Conservation (phyloP, 2,797 vertebrate species). For the Spinus olivaceus region DNA sequence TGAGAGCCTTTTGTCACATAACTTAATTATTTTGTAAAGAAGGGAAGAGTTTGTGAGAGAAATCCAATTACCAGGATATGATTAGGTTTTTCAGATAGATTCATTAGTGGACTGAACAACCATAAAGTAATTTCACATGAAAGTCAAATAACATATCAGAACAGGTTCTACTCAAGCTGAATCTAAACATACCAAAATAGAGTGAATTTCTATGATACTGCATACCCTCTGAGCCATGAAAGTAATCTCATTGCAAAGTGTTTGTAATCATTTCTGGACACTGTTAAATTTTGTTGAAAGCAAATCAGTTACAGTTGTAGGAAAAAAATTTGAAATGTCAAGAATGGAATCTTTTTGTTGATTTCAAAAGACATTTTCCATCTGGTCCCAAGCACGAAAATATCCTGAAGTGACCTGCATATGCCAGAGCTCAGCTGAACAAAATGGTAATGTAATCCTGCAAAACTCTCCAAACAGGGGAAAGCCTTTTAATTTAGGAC, state of each 20-base stretch:
- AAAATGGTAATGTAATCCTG: slow-evolving; percentile 9
- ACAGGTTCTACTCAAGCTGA: neutral
- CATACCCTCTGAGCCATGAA: slow-evolving; percentile 28
- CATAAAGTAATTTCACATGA: neutral
- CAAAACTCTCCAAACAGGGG: neutral
- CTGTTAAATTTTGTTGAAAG: slow-evolving; percentile 54
- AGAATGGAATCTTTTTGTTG: slow-evolving; percentile 46
- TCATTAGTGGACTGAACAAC: neutral
- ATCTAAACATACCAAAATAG: neutral
- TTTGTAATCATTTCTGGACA: slow-evolving; percentile 57
- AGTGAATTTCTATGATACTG: slow-evolving; percentile 37
- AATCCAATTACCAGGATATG: neutral
- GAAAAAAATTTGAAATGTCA: slow-evolving; percentile 55
- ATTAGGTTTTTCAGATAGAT: neutral
- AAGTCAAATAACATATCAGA: neutral
- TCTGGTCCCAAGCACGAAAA: slow-evolving; percentile 56
- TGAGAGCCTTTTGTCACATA: neutral
- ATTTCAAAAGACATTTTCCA: slow-evolving; percentile 61
- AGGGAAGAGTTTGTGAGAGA: neutral
- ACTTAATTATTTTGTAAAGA: neutral
- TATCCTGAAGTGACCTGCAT: slow-evolving; percentile 58
- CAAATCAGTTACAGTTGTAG: slow-evolving; percentile 61
- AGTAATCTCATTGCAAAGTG: slow-evolving; percentile 49
- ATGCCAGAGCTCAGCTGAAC: slow-evolving; percentile 2
- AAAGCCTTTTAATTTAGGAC: neutral